phyloP scores from a whole-genome alignment of 2,888 invertebrate species.

The Theodoxus fluviatilis region DNA sequence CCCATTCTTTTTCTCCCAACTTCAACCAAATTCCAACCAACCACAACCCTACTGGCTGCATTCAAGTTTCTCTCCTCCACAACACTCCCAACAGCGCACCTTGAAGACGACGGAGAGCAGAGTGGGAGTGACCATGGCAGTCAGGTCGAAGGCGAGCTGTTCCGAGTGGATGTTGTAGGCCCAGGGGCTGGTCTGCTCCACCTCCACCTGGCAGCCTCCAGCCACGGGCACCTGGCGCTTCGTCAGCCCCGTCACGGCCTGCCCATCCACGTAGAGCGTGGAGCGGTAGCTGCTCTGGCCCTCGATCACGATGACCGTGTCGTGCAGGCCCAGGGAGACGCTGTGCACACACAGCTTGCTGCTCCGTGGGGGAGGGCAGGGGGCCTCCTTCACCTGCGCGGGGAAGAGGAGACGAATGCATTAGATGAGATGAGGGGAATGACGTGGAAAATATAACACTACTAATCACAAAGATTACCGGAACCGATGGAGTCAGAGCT shows the following conservation, averaged over 20 bases:
- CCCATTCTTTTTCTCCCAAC: too few species aligned
- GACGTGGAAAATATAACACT: too few species aligned
- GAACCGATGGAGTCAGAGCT: too few species aligned
- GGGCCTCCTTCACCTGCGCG: conserved; percentile 10
- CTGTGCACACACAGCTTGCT: conserved; percentile 26
- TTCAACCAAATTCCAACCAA: too few species aligned
- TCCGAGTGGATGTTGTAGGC: conserved; percentile 4
- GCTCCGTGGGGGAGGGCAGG: conserved; percentile 11
- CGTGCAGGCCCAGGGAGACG: conserved; percentile 27
- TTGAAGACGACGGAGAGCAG: conserved; percentile 26
- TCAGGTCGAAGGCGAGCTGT: conserved; percentile 21
- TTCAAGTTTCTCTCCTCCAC: too few species aligned
- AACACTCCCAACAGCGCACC: too few species aligned
- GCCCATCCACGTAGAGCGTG: not conserved
- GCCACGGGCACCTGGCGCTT: not conserved
- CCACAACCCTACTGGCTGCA: too few species aligned
- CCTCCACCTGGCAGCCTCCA: not conserved
- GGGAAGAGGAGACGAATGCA: too few species aligned
- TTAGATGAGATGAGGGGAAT: too few species aligned
- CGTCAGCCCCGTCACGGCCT: conserved; percentile 15
- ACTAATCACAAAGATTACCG: too few species aligned
- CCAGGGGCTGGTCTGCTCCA: not conserved
- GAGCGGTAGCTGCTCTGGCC: too few species aligned
- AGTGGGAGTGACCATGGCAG: conserved; percentile 23
- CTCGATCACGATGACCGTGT: conserved; percentile 19